Evolutionary conservation across 2,797 vertebrate genomes (phyloP), one percentile per base, ranked within the genome.

Genomic region (Scarus forsteni): DNA sequence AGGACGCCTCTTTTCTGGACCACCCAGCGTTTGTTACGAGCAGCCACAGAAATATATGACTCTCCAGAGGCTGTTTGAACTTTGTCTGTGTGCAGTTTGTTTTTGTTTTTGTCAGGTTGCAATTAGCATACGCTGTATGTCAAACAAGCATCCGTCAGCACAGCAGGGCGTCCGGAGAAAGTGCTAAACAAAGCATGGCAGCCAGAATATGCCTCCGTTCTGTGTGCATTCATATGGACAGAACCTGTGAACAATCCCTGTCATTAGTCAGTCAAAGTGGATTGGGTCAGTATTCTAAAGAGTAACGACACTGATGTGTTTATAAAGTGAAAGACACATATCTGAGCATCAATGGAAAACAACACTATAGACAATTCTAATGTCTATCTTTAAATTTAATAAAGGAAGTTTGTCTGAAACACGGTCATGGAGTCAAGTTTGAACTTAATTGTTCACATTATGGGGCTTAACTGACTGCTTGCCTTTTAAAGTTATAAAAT

Each of bases 81-180:
- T 65, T 60, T 54, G 60, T 55, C 38, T 49, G 53, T 10, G 3
- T 75, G 14, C 50, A 14, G 39, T 46, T 65, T 50, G 49, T 51
- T 51, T 51, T 83, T 16, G 64, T 57, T 7, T 74, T 75, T 81
- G 85, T 75, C 66, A 69, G 81, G 65, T 79, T 77, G 70, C 75
- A 89, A 90, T 92, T 89, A 87, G 79, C 1, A 9, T 9, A 15
- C 13, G 16, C 42, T 77, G 72, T 84, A 84, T 85, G 87, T 88
- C 73, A 85, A 85, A 79, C 81, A 73, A 60, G 65, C 36, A 42
- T 11, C 68, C 64, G 66, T 66, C 80, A 57, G 64, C 56, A 0
- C 73, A 9, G 70, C 60, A 15, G 67, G 79, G 58, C 27, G 60
- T 73, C 73, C 70, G 8, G 13, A 38, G 36, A 44, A 57, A 74